Conservation (phyloP, 1,140 invertebrate genomes). For the Drosophila tsacasi region DNA sequence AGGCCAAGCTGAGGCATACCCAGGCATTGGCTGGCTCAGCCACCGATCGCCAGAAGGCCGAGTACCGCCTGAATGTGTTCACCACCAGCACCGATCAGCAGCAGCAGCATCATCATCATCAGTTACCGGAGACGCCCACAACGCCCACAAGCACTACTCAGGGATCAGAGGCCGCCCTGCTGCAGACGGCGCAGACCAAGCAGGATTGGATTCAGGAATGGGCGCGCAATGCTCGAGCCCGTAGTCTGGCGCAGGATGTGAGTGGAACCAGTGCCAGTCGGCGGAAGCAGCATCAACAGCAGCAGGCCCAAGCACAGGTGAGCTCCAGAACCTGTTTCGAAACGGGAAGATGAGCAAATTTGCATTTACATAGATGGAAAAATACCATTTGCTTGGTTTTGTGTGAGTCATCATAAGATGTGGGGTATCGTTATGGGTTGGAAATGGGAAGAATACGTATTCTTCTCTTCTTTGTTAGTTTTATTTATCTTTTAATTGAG, state of each 20-base stretch:
- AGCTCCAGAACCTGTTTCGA: constrained; percentile 24
- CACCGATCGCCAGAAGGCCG: constrained; percentile 83
- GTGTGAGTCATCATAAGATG: neutral
- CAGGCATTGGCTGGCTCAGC: constrained; percentile 65
- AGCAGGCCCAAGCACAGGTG: constrained; percentile 56
- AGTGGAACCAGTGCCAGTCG: constrained; percentile 60
- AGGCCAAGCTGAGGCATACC: constrained; percentile 70
- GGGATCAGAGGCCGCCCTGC: constrained; percentile 64
- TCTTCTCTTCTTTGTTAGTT: no score
- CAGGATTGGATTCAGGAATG: constrained; percentile 85
- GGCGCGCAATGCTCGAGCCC: constrained; percentile 80
- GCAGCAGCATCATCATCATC: constrained; percentile 35
- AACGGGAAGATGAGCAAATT: neutral
- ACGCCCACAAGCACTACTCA: constrained; percentile 53
- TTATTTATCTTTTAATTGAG: neutral
- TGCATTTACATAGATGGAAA: constrained; percentile 13
- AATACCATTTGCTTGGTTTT: constrained; percentile 9
- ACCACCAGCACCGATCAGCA: constrained; percentile 64
- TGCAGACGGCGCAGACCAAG: constrained; percentile 81
- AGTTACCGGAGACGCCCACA: constrained; percentile 74
- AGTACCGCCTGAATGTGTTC: constrained; percentile 83
- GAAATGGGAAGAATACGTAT: neutral
- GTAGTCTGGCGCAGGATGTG: constrained; percentile 76
- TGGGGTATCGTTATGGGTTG: neutral
- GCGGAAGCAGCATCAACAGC: constrained; percentile 60